Conservation (phyloP, 1,140 invertebrate genomes). For the Parapsyche elsis region DNA sequence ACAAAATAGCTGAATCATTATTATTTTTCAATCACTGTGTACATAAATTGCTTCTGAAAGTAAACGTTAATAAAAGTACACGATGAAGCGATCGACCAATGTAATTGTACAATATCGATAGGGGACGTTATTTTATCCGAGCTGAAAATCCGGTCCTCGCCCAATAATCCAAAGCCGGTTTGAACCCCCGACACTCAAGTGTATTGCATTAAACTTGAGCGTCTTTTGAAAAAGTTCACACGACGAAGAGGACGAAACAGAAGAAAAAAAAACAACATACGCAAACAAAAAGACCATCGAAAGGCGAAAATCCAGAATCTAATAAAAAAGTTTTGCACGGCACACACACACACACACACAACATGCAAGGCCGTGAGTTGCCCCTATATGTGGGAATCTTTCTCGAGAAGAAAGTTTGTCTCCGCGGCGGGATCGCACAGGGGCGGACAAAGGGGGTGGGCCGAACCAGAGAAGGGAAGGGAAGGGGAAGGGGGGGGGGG, state of each 20-base stretch:
- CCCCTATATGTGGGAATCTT: slow-evolving; percentile 38
- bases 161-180: slow-evolving; percentile 51
- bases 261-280: neutral
- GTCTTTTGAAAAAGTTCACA: slow-evolving; percentile 53
- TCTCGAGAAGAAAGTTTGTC: slow-evolving; percentile 43
- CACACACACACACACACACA: slow-evolving; percentile 44
- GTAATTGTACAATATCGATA: no score
- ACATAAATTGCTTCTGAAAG: no score
- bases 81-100: no score
- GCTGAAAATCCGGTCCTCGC: slow-evolving; percentile 42
- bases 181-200: slow-evolving; percentile 50
- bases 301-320: slow-evolving; percentile 56
- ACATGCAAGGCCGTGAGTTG: slow-evolving; percentile 16
- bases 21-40: no score
- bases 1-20: no score
- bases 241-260: neutral
- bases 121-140: neutral
- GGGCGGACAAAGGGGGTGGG: neutral
- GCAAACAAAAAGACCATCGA: slow-evolving; percentile 12
- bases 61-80: no score
- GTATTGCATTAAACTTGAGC: slow-evolving; percentile 56
- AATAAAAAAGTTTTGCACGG: slow-evolving; percentile 56
- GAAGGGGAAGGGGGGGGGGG: neutral
- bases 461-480: neutral
- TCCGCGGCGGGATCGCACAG: slow-evolving; percentile 18